A percentile compares a stretch with the other conserved stretches of the same genome.
Evolutionary conservation across 2,797 vertebrate species (phyloP).

Genomic region (Pterois miles): DNA sequence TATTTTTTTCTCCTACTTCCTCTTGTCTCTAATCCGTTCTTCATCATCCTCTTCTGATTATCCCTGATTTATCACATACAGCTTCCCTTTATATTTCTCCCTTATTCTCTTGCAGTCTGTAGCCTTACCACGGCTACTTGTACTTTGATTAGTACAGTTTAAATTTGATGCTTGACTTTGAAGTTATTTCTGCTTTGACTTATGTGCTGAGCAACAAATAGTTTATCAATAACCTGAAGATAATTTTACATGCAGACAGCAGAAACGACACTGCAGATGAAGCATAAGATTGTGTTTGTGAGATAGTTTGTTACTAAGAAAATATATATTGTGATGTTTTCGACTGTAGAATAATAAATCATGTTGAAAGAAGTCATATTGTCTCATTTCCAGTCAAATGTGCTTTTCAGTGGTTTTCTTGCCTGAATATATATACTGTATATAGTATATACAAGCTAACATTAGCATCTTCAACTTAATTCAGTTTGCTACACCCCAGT

Average conservation of each 20-base stretch:
- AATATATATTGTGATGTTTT: slow-evolving; percentile 69
- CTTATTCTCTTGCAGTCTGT: neutral
- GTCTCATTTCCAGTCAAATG: slow-evolving; percentile 6
- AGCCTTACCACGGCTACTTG: neutral
- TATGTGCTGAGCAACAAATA: slow-evolving; percentile 22
- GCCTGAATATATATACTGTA: too few relatives aligned
- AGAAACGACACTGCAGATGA: neutral
- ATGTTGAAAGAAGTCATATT: slow-evolving; percentile 49
- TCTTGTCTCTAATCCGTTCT: neutral
- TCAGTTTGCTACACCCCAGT: neutral
- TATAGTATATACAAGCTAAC: neutral
- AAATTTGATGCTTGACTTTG: slow-evolving; percentile 32
- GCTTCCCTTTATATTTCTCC: neutral
- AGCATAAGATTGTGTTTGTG: slow-evolving; percentile 48
- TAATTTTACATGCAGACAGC: slow-evolving; percentile 24
- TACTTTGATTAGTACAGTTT: neutral
- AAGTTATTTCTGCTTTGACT: slow-evolving; percentile 38
- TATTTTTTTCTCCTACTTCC: neutral
- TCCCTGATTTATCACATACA: neutral
- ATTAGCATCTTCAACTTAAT: neutral
- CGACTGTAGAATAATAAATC: slow-evolving; percentile 72
- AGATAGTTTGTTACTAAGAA: slow-evolving; percentile 51
- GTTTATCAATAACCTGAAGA: slow-evolving; percentile 28
- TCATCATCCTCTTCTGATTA: neutral
- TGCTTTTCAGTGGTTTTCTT: neutral